These are phyloP conservation scores for Drosophila kambysellisi DNA, from an alignment of 2,888 invertebrate species.

Conservation along the genomic window DNA sequence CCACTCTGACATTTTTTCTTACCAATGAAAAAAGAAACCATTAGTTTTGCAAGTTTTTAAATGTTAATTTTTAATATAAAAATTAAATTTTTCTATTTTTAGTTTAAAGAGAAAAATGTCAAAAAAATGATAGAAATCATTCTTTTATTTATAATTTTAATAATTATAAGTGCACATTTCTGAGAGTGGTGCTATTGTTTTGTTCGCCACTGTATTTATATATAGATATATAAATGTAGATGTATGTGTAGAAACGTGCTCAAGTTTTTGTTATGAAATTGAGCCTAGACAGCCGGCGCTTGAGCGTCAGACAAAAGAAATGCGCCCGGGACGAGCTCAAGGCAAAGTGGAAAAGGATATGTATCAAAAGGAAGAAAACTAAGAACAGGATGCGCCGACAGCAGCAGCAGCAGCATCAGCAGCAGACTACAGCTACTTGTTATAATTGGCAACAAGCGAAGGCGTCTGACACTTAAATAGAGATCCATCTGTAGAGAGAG, in stretches of 20 bases:
- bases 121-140: neutral
- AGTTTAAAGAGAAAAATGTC: neutral
- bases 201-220: neutral
- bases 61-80: neutral
- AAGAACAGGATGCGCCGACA: constrained; percentile 66
- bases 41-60: neutral
- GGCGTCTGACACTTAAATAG: constrained; percentile 10
- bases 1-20: neutral
- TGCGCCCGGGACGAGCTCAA: constrained; percentile 37
- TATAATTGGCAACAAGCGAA: constrained; percentile 65
- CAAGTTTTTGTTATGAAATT: constrained; percentile 80
- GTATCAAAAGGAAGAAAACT: constrained; percentile 70
- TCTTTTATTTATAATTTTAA: neutral
- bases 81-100: neutral
- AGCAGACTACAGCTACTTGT: constrained; percentile 64
- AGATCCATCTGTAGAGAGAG: neutral
- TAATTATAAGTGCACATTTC: neutral
- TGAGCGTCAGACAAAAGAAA: constrained; percentile 64
- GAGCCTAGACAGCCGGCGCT: constrained; percentile 67
- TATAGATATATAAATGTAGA: neutral
- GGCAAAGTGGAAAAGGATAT: constrained; percentile 64
- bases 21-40: neutral
- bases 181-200: neutral
- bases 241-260: constrained; percentile 59
- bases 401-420: constrained; percentile 7